These are phyloP conservation scores for Microctenopoma lineatum DNA, from an alignment of 2,797 vertebrate species.

Conservation along the genomic window DNA sequence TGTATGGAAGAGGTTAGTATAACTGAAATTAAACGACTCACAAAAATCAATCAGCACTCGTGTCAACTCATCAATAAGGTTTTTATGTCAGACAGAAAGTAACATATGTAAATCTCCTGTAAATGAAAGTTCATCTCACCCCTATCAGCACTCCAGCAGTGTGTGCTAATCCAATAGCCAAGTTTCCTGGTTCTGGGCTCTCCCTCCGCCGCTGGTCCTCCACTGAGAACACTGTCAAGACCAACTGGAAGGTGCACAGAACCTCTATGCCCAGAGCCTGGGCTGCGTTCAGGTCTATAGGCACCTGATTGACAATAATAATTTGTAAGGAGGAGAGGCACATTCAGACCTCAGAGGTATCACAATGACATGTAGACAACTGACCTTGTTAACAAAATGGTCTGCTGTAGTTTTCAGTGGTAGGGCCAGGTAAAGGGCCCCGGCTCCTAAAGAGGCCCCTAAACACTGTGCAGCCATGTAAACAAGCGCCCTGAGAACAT, in stretches of 20 bases:
- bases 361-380: conserved; percentile 2
- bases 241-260: conserved; percentile 88
- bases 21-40: neutral
- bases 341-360: neutral
- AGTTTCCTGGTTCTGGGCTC: conserved; percentile 78
- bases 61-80: too few species aligned
- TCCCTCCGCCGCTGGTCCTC: conserved; percentile 76
- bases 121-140: conserved; percentile 68
- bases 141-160: conserved; percentile 82
- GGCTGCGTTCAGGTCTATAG: conserved; percentile 77
- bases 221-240: conserved; percentile 85
- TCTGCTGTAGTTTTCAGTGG: conserved; percentile 71
- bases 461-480: conserved; percentile 86
- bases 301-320: conserved; percentile 73
- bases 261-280: conserved; percentile 85
- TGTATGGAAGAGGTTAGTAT: neutral
- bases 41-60: neutral
- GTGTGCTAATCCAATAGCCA: conserved; percentile 87
- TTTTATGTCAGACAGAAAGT: neutral
- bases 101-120: neutral
- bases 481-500: conserved; percentile 73
- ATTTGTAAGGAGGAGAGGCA: neutral
- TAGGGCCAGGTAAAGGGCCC: conserved; percentile 81
- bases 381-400: conserved; percentile 81
- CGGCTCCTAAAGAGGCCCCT: conserved; percentile 81